Evolutionary conservation across 2,888 invertebrate genomes (phyloP).

Genomic region (Sphaeridia pumilis): DNA sequence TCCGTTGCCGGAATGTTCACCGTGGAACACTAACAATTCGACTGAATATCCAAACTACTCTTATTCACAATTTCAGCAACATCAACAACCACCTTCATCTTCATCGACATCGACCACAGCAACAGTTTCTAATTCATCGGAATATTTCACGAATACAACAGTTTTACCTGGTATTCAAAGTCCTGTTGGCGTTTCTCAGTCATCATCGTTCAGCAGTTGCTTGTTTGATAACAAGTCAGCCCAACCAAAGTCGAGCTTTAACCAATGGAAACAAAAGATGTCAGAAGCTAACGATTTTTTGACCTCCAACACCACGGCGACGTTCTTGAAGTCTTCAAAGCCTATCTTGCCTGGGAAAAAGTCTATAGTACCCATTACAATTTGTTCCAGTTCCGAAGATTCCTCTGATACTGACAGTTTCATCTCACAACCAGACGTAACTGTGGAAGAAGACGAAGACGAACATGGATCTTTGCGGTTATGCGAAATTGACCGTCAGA

Average conservation of each 20-base stretch:
- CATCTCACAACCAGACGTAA: constrained; percentile 10
- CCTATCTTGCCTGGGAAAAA: not conserved
- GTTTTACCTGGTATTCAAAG: not conserved
- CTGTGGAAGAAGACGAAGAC: constrained; percentile 18
- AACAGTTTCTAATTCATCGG: not conserved
- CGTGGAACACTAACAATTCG: constrained; percentile 14
- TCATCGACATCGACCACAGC: constrained; percentile 1
- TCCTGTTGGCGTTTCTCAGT: not conserved
- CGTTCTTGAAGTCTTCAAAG: not conserved
- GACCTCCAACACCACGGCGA: not conserved
- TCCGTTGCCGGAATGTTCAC: constrained; percentile 13
- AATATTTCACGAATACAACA: not conserved
- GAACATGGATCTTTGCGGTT: constrained; percentile 12
- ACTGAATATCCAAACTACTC: constrained; percentile 7
- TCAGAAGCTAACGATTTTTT: no score
- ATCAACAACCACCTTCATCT: not conserved
- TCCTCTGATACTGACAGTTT: constrained; percentile 12
- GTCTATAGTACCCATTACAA: constrained; percentile 5
- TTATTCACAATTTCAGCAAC: constrained; percentile 8
- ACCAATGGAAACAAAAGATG: no score
- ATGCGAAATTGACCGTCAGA: constrained; percentile 16
- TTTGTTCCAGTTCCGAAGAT: constrained; percentile 15
- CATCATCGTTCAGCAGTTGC: not conserved
- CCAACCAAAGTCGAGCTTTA: no score
- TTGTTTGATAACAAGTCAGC: not conserved